Base-by-base conservation (phyloP, 2,113 vertebrate species). In the Elanoides forficatus region DNA sequence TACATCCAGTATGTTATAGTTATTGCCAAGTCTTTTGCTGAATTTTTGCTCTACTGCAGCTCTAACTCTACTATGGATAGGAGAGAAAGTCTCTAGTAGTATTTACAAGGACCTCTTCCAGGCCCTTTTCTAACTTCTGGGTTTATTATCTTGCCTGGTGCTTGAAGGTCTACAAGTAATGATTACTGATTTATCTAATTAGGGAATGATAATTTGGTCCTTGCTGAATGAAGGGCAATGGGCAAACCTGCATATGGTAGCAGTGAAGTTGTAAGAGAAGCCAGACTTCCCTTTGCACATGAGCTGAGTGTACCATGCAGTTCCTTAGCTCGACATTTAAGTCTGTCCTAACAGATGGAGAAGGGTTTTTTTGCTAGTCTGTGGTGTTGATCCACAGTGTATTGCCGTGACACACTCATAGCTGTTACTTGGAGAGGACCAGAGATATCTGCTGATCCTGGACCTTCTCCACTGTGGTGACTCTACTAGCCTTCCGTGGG, bases 341-440 rank as follows among this genome's bases (percentile, higher is more conserved):
- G 42, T 72, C 53, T 78, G 25, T 62, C 45, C 67, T 48, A 56
- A 29, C 30, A 90, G 70, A 68, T 29, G 56, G 68, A 67, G 60
- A 29, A 4, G 18, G 6, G 6, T 20, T 56, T 74, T 56, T 56
- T 81, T 91, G 25, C 34, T 56, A 22, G 26, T 38, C 59, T 7
- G 0, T 48, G 48, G 26, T 40, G 36, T 6, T 66, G 63, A 22
- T 70, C 26, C 40, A 12, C 34, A 18, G 34, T 55, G 56, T 15
- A 18, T 22, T 63, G 38, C 13, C 0, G 0, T 32, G 70, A 34
- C 53, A 56, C 7, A 13, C 3, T 43, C 18, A 6, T 6, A 45
- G 48, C 30, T 40, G 36, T 73, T 68, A 23, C 0, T 0, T 32
- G 25, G 4, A 25, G 11, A 89, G 45, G 45, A 74, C 20, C 34